phyloP scores from a whole-genome alignment of 2,888 invertebrate species.

The Dorcus parallelipipedus region DNA sequence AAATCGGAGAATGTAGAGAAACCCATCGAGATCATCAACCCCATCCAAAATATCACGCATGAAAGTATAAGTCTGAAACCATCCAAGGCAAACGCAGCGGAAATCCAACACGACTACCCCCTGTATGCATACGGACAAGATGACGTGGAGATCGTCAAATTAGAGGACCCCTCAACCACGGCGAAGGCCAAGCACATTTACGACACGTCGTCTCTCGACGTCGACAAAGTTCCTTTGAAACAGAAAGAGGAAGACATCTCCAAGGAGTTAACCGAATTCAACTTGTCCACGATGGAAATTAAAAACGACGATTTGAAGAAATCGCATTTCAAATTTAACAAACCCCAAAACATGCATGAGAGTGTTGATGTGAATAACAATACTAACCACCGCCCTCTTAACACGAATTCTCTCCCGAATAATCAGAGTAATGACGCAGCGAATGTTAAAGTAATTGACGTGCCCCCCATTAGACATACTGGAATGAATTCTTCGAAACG shows the following conservation, averaged over 20 bases:
- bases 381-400: conserved; percentile 24
- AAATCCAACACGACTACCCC: conserved; percentile 49
- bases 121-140: conserved; percentile 46
- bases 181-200: conserved; percentile 37
- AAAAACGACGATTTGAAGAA: conserved; percentile 26
- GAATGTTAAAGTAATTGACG: conserved; percentile 41
- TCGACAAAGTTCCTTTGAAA: not conserved
- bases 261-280: conserved; percentile 41
- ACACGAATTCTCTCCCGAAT: conserved; percentile 4
- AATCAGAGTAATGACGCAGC: conserved; percentile 16
- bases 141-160: conserved; percentile 50
- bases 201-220: conserved; percentile 15
- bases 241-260: conserved; percentile 27
- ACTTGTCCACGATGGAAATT: conserved; percentile 28
- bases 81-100: conserved; percentile 33
- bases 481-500: conserved; percentile 54
- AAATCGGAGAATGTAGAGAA: conserved; percentile 15
- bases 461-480: conserved; percentile 37
- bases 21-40: conserved; percentile 8
- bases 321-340: conserved; percentile 17
- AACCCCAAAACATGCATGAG: conserved; percentile 23
- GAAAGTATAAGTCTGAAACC: conserved; percentile 31
- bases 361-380: conserved; percentile 24
- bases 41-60: not conserved
- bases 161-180: conserved; percentile 34